phyloP scores from a whole-genome alignment of 2,113 vertebrate genomes.

The Penelope pileata region DNA sequence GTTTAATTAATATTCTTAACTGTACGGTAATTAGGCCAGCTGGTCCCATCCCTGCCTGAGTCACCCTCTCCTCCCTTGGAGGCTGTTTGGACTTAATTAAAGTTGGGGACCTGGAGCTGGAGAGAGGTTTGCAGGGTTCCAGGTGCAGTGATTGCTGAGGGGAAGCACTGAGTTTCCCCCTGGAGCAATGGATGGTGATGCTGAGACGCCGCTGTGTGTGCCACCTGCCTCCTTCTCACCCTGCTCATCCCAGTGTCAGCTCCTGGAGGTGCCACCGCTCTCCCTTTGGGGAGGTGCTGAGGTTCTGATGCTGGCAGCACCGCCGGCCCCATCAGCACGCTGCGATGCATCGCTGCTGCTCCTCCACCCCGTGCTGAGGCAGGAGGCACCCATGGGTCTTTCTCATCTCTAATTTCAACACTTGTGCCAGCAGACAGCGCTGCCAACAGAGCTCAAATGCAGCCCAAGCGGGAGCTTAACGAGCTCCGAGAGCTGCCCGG shows the following conservation, averaged over 20 bases:
- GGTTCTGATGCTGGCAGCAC: neutral
- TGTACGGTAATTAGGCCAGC: slow-evolving; percentile 24
- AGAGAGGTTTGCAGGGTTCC: slow-evolving; percentile 19
- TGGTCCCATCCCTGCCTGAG: slow-evolving; percentile 36
- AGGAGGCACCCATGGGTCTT: neutral
- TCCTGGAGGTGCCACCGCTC: neutral
- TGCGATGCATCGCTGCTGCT: neutral
- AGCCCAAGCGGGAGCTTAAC: slow-evolving; percentile 57
- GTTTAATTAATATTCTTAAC: slow-evolving; percentile 67
- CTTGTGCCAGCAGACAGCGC: neutral
- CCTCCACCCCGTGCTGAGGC: too few relatives aligned
- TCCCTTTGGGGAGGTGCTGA: neutral
- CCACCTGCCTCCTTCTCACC: neutral
- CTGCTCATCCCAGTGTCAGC: neutral
- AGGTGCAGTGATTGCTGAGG: slow-evolving; percentile 46
- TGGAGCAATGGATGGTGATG: neutral
- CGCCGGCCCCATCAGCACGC: neutral
- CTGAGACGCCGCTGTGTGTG: neutral
- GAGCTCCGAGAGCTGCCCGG: slow-evolving; percentile 67
- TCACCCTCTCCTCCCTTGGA: slow-evolving; percentile 36
- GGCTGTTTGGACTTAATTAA: slow-evolving; percentile 62
- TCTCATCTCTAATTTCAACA: neutral
- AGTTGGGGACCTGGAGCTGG: slow-evolving; percentile 49
- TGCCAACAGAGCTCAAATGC: slow-evolving; percentile 47
- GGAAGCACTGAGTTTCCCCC: neutral